Base-by-base conservation (phyloP, 1,140 invertebrate genomes). In the Sinonovacula constricta region DNA sequence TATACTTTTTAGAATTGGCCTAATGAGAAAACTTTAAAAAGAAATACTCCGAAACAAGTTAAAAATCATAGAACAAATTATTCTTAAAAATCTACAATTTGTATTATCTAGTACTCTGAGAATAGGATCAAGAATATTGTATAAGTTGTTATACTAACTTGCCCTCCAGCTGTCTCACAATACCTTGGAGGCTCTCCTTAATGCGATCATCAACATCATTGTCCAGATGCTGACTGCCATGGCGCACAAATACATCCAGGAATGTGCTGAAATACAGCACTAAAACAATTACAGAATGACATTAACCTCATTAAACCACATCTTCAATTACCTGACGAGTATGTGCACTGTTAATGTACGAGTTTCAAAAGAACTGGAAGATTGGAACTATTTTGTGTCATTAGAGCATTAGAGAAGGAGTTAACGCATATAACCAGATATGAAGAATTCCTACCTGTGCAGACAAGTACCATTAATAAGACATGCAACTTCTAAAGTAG, bases 121-220 rank as follows among this genome's bases (percentile, higher is more conserved):
- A 49, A 10, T 49, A 49, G 39, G 39, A 49, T 49, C 7, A 18
- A 10, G 39, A 49, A 49, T 10, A 49, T 49, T 49, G 10, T 49
- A 49, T 15, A 53, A 45, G 18, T 36, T 26, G 1, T 31, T 15
- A 2, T 33, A 53, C 63, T 77, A 74, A 86, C 85, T 79, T 84
- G 51, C 74, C 75, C 54, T 87, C 86, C 24, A 87, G 54, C 34
- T 83, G 72, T 30, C 83, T 62, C 4, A 87, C 78, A 24, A 84
- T 81, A 26, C 78, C 74, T 24, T 81, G 81, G 24, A 85, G 39
- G 60, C 79, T 81, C 34, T 65, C 76, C 22, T 79, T 77, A 33
- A 76, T 76, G 34, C 75, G 54, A 1, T 76, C 76, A 59, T 68
- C 54, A 26, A 81, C 26, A 22, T 62, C 79, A n/a, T 69, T 71